Base-by-base conservation (phyloP, 2,113 vertebrate species). In the Laticauda colubrina region DNA sequence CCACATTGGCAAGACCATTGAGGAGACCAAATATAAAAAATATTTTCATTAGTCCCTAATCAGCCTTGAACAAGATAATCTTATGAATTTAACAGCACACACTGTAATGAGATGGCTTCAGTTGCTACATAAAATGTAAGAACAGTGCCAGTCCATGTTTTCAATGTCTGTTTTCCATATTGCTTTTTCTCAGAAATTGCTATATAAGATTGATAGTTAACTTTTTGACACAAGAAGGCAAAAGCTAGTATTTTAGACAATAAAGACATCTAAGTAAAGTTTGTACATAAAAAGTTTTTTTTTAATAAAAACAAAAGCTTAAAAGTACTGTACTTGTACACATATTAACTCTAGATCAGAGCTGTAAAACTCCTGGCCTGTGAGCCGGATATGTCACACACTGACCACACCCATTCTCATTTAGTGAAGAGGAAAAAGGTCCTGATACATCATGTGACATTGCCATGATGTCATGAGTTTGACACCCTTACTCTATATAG, bases 221-320 rank as follows among this genome's bases (percentile, higher is more conserved):
- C 53, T 85, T 92, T 81, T 61, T 92, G 64, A 55, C 64, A 57
- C 7, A 43, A 48, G 6, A 89, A 75, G 21, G 8, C 18, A 29
- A 51, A 75, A 61, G 39, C 75, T 89, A 43, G 43, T 92, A 88
- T 86, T 92, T 94, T 12, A 85, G 87, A 61, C 34, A 88, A 85
- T 3, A 43, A 53, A 18, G 24, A 6, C 7, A n/a, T 21, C 5
- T 55, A 43, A 8, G 3, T 89, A 34, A 88, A 6, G 39, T 85
- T 48, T 75, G 85, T 91, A 86, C n/a, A 34, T 45, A 11, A 39
- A 69, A 69, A n/a, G 24, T 0, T 26, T n/a, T 34, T 34, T 64
- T 69, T 34, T 18, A 34, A 69, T 69, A 69, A 34, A 34, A 34
- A 69, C 5, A 91, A 39, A 81, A 81, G 18, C 18, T 39, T 43